Evolutionary conservation across 2,888 invertebrate genomes (phyloP).

Genomic region (Caenorhabditis plicata): DNA sequence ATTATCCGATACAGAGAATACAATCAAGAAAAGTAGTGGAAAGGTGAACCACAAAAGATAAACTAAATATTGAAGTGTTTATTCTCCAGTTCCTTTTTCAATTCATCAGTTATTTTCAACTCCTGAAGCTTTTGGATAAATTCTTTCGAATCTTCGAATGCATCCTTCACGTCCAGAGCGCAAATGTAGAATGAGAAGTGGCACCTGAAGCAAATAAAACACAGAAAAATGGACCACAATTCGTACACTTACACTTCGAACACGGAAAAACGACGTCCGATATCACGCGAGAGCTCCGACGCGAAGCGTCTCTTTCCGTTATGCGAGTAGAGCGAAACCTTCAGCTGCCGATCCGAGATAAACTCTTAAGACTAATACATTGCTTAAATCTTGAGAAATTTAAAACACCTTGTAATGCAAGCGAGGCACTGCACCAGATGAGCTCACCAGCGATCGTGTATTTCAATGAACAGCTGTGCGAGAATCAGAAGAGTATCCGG

Average conservation of each 20-base stretch:
- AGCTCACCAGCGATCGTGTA: constrained; percentile 7
- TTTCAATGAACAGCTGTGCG: constrained; percentile 5
- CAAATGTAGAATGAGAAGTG: constrained; percentile 9
- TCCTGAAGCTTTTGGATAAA: constrained; percentile 7
- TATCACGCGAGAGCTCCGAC: constrained; percentile 9
- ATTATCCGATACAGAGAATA: constrained; percentile 13
- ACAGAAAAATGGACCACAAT: constrained; percentile 13
- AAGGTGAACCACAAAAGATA: constrained; percentile 5
- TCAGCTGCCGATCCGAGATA: constrained; percentile 9
- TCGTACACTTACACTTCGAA: constrained; percentile 17
- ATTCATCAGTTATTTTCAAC: constrained; percentile 3
- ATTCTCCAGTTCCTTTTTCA: constrained; percentile 4
- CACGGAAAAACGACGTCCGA: constrained; percentile 10
- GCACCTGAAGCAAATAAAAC: constrained; percentile 18
- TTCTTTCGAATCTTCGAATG: constrained; percentile 4
- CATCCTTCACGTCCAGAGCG: constrained; percentile 5
- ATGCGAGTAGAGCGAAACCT: constrained; percentile 7
- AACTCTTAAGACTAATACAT: constrained; percentile 17
- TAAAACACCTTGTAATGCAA: constrained; percentile 4
- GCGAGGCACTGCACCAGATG: constrained; percentile 8
- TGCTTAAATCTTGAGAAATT: constrained; percentile 8
- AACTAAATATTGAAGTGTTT: constrained; percentile 4
- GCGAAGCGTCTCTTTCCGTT: constrained; percentile 14
- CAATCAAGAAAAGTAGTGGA: constrained; percentile 5
- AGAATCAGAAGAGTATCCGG: constrained; percentile 6